Percentiles rank a stretch among this genome's conserved stretches.
These are phyloP conservation scores for Hiodon tergisus DNA, from an alignment of 2,113 vertebrate species.

Conservation along the genomic window DNA sequence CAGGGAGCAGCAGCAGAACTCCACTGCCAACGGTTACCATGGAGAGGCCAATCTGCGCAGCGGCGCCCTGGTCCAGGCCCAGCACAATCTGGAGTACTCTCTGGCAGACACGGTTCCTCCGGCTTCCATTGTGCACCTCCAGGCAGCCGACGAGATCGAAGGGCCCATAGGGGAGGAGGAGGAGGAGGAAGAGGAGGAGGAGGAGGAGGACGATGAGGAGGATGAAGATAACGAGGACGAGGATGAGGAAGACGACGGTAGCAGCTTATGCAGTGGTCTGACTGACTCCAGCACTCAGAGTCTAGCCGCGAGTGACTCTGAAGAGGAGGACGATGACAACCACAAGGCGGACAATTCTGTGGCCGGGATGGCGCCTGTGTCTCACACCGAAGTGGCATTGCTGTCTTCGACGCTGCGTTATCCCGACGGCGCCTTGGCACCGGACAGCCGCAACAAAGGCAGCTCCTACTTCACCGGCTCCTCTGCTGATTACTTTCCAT, in stretches of 20 bases:
- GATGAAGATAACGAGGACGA: slow-evolving; percentile 63
- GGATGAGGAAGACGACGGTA: slow-evolving; percentile 81
- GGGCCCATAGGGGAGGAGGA: slow-evolving; percentile 83
- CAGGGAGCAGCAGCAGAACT: slow-evolving; percentile 79
- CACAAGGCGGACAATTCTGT: slow-evolving; percentile 76
- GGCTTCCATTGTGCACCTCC: slow-evolving; percentile 77
- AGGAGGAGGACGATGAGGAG: slow-evolving; percentile 56
- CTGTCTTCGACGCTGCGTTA: slow-evolving; percentile 84
- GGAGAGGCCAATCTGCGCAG: slow-evolving; percentile 66
- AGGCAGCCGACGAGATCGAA: slow-evolving; percentile 76
- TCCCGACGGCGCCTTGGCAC: slow-evolving; percentile 68
- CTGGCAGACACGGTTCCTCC: slow-evolving; percentile 75
- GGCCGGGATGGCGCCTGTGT: slow-evolving; percentile 55
- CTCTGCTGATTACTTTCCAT: slow-evolving; percentile 85
- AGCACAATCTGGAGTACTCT: slow-evolving; percentile 79
- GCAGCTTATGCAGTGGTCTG: slow-evolving; percentile 89
- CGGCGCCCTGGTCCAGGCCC: slow-evolving; percentile 67
- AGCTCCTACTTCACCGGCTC: slow-evolving; percentile 79
- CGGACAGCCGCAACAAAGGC: slow-evolving; percentile 77
- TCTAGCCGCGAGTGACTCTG: slow-evolving; percentile 87
- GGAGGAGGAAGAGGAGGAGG: slow-evolving; percentile 71
- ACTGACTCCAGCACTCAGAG: slow-evolving; percentile 97
- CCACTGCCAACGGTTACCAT: slow-evolving; percentile 77
- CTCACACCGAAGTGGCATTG: slow-evolving; percentile 69
- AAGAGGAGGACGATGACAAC: slow-evolving; percentile 78